A percentile compares a stretch with the other conserved stretches of the same genome.
Conservation (phyloP, 2,113 vertebrate species). For the Anguilla japonica region DNA sequence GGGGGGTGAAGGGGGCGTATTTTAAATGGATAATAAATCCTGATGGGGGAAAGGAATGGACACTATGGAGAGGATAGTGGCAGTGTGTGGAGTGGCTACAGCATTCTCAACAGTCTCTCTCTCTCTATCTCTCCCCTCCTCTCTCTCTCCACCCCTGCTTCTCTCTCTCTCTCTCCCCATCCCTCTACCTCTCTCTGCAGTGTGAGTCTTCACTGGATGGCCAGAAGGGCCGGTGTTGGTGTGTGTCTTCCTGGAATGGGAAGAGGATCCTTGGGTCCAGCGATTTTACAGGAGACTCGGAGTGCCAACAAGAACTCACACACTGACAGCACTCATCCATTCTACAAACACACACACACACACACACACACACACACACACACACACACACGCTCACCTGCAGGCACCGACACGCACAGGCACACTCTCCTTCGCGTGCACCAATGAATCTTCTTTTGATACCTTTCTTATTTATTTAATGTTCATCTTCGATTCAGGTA, state of each 20-base stretch:
- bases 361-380: slow-evolving; percentile 20
- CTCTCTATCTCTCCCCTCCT: slow-evolving; percentile 4
- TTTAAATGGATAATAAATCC: neutral
- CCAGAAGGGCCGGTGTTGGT: slow-evolving; percentile 88
- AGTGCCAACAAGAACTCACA: slow-evolving; percentile 74
- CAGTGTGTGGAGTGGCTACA: neutral
- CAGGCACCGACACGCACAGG: slow-evolving; percentile 15
- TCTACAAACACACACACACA: neutral
- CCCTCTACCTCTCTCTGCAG: slow-evolving; percentile 58
- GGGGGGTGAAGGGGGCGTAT: neutral
- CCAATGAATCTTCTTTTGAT: slow-evolving; percentile 61
- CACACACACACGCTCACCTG: slow-evolving; percentile 18
- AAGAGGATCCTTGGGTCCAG: slow-evolving; percentile 79
- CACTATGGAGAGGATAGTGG: neutral
- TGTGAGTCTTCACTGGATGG: slow-evolving; percentile 87
- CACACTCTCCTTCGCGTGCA: slow-evolving; percentile 19
- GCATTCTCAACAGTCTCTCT: neutral
- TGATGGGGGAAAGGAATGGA: neutral
- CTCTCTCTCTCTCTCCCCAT: neutral
- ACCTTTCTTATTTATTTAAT: slow-evolving; percentile 71
- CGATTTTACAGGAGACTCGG: slow-evolving; percentile 73
- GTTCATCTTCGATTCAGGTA: slow-evolving; percentile 72
- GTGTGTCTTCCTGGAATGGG: slow-evolving; percentile 85
- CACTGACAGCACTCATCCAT: slow-evolving; percentile 36
- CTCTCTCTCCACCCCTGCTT: neutral